Conservation (phyloP, 2,797 vertebrate genomes). For the Arnoldichthys spilopterus region DNA sequence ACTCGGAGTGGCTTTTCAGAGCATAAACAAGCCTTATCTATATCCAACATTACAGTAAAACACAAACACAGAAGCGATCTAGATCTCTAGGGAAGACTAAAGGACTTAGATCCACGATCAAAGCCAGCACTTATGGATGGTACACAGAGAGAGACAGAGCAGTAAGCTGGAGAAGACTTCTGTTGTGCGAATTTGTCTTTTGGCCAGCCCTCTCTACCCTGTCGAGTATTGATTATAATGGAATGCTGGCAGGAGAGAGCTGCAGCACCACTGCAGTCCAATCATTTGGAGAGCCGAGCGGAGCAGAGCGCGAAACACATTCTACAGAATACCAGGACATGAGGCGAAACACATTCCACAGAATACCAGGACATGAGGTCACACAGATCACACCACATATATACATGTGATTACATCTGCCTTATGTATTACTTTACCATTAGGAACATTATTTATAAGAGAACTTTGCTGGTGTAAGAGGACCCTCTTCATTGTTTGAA, state of each 20-base stretch:
- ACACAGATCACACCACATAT: too few species aligned
- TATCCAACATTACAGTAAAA: background rate
- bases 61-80: background rate
- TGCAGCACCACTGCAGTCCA: conserved; percentile 73
- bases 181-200: conserved; percentile 18
- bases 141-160: background rate
- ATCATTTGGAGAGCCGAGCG: conserved; percentile 55
- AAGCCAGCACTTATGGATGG: background rate
- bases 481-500: too few species aligned
- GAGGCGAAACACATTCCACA: too few species aligned
- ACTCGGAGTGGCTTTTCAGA: background rate
- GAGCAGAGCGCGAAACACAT: conserved; percentile 35
- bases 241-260: conserved; percentile 68
- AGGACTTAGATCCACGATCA: background rate
- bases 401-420: too few species aligned
- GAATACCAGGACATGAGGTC: too few species aligned
- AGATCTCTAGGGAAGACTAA: background rate
- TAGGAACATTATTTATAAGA: too few species aligned
- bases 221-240: conserved; percentile 60
- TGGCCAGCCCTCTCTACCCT: conserved; percentile 29
- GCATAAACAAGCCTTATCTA: background rate
- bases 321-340: conserved; percentile 12
- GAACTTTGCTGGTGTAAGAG: too few species aligned
- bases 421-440: too few species aligned
- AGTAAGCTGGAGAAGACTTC: background rate